phyloP scores from a whole-genome alignment of 2,113 vertebrate species.

The Lasiurus borealis region DNA sequence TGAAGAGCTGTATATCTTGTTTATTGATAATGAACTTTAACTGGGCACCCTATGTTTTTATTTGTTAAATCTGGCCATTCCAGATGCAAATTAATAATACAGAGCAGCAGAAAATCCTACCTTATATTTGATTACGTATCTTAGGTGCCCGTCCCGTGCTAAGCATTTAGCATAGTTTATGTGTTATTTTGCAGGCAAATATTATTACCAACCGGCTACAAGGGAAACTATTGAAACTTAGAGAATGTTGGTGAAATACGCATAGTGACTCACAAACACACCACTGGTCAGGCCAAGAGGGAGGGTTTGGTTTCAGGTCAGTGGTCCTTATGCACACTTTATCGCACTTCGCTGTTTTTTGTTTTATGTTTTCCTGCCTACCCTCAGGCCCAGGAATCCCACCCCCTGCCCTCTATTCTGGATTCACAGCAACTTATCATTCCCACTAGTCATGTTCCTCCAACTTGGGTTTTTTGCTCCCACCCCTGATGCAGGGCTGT shows the following conservation, averaged over 20 bases:
- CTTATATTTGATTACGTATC: neutral
- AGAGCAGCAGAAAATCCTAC: neutral
- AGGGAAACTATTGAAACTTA: neutral
- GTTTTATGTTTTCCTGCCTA: neutral
- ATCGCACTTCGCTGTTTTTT: neutral
- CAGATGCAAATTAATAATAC: neutral
- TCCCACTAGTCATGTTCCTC: neutral
- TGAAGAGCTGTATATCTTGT: neutral
- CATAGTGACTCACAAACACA: neutral
- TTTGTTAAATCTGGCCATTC: neutral
- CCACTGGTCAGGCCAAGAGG: neutral
- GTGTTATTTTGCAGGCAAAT: neutral
- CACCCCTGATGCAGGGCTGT: neutral
- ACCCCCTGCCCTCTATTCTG: neutral
- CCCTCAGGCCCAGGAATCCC: neutral
- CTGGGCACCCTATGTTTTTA: neutral
- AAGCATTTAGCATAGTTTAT: neutral
- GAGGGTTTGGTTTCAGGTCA: neutral
- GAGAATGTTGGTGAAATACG: neutral
- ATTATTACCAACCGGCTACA: neutral
- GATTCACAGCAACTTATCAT: neutral
- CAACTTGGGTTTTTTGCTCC: neutral
- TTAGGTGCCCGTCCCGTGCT: neutral
- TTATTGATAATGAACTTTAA: conserved; percentile 21
- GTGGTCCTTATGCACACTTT: neutral